Percentiles rank a stretch among this genome's conserved stretches.
These are phyloP conservation scores for Dermatemys mawii DNA, from an alignment of 2,113 vertebrate species.

Conservation along the genomic window DNA sequence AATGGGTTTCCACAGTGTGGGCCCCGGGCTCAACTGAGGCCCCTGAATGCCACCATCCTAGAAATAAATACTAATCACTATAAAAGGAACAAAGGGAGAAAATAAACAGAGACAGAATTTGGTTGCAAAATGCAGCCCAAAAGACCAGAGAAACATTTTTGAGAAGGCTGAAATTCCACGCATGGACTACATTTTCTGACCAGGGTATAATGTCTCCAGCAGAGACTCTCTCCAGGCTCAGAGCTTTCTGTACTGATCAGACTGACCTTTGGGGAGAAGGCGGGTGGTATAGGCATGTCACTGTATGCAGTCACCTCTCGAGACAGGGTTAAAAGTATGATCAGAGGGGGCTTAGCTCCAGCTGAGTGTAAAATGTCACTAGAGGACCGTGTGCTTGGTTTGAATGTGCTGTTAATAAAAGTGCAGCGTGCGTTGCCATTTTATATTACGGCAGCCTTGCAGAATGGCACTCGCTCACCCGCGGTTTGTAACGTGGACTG, in stretches of 20 bases:
- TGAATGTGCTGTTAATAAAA: background rate
- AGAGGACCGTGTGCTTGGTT: background rate
- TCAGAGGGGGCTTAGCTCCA: conserved; percentile 32
- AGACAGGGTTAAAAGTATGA: conserved; percentile 35
- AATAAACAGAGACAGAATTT: background rate
- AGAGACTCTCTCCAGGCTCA: conserved; percentile 58
- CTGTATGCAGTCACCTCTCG: background rate
- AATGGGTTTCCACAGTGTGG: fast-evolving
- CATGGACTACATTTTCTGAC: conserved; percentile 70
- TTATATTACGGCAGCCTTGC: background rate
- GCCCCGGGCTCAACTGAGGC: background rate
- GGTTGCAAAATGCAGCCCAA: conserved; percentile 26
- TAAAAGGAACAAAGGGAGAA: background rate
- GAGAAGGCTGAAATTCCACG: conserved; percentile 58
- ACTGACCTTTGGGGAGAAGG: conserved; percentile 44
- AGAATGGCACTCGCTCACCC: conserved; percentile 23
- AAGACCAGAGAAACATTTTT: conserved; percentile 33
- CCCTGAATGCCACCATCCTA: background rate
- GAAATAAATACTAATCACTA: background rate
- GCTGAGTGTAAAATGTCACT: conserved; percentile 17
- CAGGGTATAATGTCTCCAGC: conserved; percentile 68
- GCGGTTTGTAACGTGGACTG: conserved; percentile 7
- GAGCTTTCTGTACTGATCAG: conserved; percentile 8
- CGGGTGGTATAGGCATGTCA: background rate
- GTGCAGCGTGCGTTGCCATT: background rate